Conservation (phyloP, 2,888 invertebrate genomes). For the Leucophora obtusa region DNA sequence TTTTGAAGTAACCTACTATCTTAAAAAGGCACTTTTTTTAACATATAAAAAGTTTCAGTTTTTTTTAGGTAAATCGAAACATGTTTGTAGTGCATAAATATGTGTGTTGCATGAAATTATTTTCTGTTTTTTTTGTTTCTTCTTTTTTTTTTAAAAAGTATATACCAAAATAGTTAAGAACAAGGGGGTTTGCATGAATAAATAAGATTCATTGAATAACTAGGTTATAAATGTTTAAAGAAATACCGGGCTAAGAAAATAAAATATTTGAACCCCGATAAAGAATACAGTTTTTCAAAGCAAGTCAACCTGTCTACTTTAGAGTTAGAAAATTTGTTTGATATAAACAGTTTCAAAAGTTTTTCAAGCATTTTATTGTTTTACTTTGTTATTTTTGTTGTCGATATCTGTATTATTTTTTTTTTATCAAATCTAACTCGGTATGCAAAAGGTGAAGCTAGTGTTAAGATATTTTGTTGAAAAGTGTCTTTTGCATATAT, state of each 20-base stretch:
- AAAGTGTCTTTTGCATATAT: neutral
- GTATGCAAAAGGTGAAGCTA: slow-evolving; percentile 4
- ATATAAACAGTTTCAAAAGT: neutral
- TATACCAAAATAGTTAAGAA: slow-evolving; percentile 15
- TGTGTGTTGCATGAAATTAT: neutral
- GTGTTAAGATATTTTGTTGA: neutral
- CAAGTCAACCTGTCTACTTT: neutral
- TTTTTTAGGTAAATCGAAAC: neutral
- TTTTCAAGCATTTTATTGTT: neutral
- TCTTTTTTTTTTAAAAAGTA: slow-evolving; percentile 13
- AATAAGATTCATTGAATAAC: slow-evolving; percentile 63
- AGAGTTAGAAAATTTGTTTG: neutral
- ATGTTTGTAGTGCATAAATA: neutral
- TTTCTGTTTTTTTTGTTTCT: neutral
- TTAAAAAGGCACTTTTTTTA: neutral
- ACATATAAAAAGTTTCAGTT: neutral
- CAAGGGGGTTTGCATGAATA: slow-evolving; percentile 56
- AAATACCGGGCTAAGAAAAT: slow-evolving; percentile 41
- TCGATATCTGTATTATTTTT: neutral
- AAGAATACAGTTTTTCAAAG: neutral
- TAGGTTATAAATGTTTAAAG: slow-evolving; percentile 53
- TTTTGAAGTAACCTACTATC: too few species aligned
- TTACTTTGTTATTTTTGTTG: neutral
- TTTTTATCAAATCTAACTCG: neutral
- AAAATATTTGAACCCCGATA: neutral